These are phyloP conservation scores for Cheumatopsyche charites DNA, from an alignment of 1,140 invertebrate genomes.

Conservation along the genomic window DNA sequence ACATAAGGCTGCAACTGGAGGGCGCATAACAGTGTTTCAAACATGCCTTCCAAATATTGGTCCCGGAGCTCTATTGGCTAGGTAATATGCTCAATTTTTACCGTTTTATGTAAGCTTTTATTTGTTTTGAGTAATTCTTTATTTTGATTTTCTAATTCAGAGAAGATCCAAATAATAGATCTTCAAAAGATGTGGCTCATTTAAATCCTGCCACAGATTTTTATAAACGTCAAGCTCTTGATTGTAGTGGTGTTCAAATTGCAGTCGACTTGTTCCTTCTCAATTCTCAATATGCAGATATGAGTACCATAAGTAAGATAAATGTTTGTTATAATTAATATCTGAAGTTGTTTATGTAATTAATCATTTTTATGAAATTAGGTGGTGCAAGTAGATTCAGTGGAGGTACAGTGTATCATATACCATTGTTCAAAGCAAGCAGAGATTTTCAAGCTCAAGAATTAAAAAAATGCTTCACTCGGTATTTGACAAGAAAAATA, in stretches of 20 bases:
- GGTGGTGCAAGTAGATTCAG: slow-evolving; percentile 94
- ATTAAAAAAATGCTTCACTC: slow-evolving; percentile 78
- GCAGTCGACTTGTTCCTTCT: slow-evolving; percentile 95
- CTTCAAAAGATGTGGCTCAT: slow-evolving; percentile 79
- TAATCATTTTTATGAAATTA: slow-evolving; percentile 52
- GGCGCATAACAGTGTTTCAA: slow-evolving; percentile 94
- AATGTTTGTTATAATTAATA: background rate
- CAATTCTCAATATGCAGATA: slow-evolving; percentile 91
- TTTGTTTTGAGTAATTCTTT: background rate
- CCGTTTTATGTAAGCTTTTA: too few species aligned
- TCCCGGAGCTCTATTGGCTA: slow-evolving; percentile 80
- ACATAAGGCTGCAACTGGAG: slow-evolving; percentile 85
- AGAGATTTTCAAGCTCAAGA: slow-evolving; percentile 74
- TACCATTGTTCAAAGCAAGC: slow-evolving; percentile 84
- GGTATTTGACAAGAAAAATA: slow-evolving; percentile 96
- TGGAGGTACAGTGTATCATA: slow-evolving; percentile 92
- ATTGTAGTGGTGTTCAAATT: slow-evolving; percentile 96
- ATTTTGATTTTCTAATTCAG: slow-evolving; percentile 54
- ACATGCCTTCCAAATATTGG: slow-evolving; percentile 89
- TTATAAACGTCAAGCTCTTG: slow-evolving; percentile 95
- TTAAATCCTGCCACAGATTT: slow-evolving; percentile 97
- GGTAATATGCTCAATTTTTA: slow-evolving; percentile 53
- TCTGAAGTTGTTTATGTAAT: background rate
- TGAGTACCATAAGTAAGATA: slow-evolving; percentile 88
- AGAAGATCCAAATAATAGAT: slow-evolving; percentile 86